These are phyloP conservation scores for Trissoscelio sp. DNA, from an alignment of 2,888 invertebrate genomes.

Conservation along the genomic window DNA sequence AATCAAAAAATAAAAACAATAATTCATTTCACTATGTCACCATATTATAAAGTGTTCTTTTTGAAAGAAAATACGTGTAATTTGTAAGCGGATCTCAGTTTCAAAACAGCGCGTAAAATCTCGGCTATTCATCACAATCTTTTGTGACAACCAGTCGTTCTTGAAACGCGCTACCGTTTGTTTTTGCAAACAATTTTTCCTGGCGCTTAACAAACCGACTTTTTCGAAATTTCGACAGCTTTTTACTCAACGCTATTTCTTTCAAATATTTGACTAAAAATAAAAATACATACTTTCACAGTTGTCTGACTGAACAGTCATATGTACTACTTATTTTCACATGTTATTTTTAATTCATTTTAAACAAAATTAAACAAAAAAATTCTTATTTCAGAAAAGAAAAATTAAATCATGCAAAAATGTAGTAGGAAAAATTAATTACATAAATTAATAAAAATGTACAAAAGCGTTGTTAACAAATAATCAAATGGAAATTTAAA, in stretches of 20 bases:
- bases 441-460: no score
- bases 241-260: neutral
- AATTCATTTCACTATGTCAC: neutral
- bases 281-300: neutral
- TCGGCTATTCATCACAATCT: slow-evolving; percentile 27
- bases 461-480: no score
- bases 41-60: neutral
- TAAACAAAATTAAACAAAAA: no score
- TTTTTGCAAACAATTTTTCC: slow-evolving; percentile 23
- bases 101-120: slow-evolving; percentile 25
- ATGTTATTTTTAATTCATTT: no score
- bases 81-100: slow-evolving; percentile 22
- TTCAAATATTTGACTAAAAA: neutral
- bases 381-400: no score
- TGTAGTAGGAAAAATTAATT: no score
- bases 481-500: no score
- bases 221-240: neutral
- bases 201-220: neutral
- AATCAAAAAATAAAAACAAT: neutral
- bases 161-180: slow-evolving; percentile 10
- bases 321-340: slow-evolving; percentile 27
- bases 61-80: slow-evolving; percentile 8
- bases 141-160: slow-evolving; percentile 24
- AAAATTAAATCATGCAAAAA: no score
- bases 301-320: slow-evolving; percentile 26